Conservation (phyloP, 2,888 invertebrate species). For the Helicoverpa assulta region DNA sequence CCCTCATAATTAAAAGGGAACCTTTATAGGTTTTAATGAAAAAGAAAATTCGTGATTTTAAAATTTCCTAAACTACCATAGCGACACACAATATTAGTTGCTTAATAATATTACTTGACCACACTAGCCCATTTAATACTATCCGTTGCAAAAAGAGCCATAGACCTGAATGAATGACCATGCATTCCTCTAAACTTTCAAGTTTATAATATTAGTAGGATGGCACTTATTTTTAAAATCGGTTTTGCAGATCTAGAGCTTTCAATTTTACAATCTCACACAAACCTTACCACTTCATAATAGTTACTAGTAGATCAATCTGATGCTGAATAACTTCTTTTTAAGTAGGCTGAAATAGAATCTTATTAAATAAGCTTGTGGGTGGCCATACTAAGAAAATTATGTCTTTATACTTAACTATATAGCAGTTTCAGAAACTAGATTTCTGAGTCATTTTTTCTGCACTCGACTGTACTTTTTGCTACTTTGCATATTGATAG, state of each 20-base stretch:
- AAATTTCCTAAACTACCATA: too few relatives aligned
- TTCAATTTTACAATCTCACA: too few relatives aligned
- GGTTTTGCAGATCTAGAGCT: too few relatives aligned
- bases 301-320: not conserved
- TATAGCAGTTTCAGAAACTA: not conserved
- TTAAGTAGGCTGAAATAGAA: slow-evolving; percentile 3
- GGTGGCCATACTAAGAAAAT: not conserved
- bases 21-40: slow-evolving; percentile 32
- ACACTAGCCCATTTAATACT: too few relatives aligned
- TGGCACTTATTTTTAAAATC: too few relatives aligned
- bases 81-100: too few relatives aligned
- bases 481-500: not conserved
- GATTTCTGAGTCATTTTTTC: not conserved
- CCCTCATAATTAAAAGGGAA: slow-evolving; percentile 50
- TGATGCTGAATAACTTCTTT: not conserved
- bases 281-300: too few relatives aligned
- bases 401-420: not conserved
- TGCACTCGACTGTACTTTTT: not conserved
- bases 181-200: too few relatives aligned
- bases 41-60: slow-evolving; percentile 22
- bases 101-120: too few relatives aligned
- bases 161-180: too few relatives aligned
- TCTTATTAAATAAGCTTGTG: slow-evolving; percentile 6
- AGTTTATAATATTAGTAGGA: too few relatives aligned
- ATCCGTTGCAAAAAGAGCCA: too few relatives aligned